Conservation (phyloP, 1,140 invertebrate species). For the Apis florea region DNA sequence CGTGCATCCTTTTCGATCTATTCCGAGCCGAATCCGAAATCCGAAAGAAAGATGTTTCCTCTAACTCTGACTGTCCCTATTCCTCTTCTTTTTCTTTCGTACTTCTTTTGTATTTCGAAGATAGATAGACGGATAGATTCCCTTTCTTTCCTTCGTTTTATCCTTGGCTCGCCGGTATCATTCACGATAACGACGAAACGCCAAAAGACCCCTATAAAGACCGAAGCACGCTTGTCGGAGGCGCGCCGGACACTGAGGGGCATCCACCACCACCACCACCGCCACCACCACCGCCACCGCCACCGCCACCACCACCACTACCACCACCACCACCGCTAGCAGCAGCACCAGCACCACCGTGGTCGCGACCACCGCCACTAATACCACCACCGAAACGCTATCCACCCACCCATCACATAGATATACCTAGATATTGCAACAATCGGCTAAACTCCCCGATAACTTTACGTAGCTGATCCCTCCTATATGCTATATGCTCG, state of each 20-base stretch:
- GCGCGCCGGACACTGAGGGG: conserved; percentile 80
- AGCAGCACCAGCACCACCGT: conserved; percentile 13
- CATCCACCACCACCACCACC: conserved; percentile 72
- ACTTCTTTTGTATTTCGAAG: not conserved
- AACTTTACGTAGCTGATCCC: conserved; percentile 66
- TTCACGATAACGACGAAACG: conserved; percentile 54
- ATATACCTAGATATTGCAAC: conserved; percentile 68
- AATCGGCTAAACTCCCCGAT: conserved; percentile 70
- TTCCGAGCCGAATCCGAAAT: not conserved
- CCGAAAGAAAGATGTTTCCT: not conserved
- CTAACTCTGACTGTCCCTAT: not conserved
- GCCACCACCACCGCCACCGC: conserved; percentile 59
- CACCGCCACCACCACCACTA: conserved; percentile 43
- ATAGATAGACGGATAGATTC: not conserved
- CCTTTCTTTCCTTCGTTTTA: not conserved
- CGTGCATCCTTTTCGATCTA: conserved; percentile 11
- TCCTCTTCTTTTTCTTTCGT: not conserved
- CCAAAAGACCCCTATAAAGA: conserved; percentile 57
- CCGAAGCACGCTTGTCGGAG: conserved; percentile 80
- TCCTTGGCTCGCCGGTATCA: conserved; percentile 51
- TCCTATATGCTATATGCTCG: conserved; percentile 45
- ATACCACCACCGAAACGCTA: conserved; percentile 64
- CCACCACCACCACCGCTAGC: conserved; percentile 10
- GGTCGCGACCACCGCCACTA: conserved; percentile 55
- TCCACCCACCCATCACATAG: conserved; percentile 72